Percentiles rank a stretch among this genome's conserved stretches.
These are phyloP conservation scores for Drosophila mulleri DNA, from an alignment of 2,888 invertebrate genomes.

Conservation along the genomic window DNA sequence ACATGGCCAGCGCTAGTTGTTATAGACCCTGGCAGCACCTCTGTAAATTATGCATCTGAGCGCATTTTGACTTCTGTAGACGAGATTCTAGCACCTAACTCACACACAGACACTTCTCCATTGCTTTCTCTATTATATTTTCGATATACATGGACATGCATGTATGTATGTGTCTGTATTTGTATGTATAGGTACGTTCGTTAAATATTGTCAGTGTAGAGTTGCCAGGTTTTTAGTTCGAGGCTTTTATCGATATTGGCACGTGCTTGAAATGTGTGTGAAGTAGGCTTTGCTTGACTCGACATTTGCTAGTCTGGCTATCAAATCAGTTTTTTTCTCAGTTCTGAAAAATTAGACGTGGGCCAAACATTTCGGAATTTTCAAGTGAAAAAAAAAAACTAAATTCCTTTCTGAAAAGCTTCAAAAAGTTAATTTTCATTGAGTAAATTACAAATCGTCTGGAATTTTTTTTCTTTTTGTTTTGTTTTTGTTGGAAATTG, in stretches of 20 bases:
- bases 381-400: slow-evolving; percentile 21
- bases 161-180: neutral
- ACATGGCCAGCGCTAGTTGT: neutral
- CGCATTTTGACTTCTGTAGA: too few relatives aligned
- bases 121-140: neutral
- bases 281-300: slow-evolving; percentile 41
- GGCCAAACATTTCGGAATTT: slow-evolving; percentile 43
- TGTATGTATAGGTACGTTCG: neutral
- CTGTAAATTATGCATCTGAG: neutral
- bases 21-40: neutral
- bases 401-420: slow-evolving; percentile 33
- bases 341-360: slow-evolving; percentile 54
- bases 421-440: slow-evolving; percentile 14
- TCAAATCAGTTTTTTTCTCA: slow-evolving; percentile 23
- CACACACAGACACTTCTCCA: neutral
- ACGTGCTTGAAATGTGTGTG: neutral
- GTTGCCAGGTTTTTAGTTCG: slow-evolving; percentile 10
- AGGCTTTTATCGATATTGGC: slow-evolving; percentile 19
- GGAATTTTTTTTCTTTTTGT: slow-evolving; percentile 10
- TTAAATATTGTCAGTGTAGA: slow-evolving; percentile 11
- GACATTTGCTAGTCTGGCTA: slow-evolving; percentile 9
- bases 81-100: too few relatives aligned
- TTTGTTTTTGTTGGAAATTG: neutral
- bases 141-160: neutral
- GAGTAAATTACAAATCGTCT: slow-evolving; percentile 34